A percentile compares a stretch with the other conserved stretches of the same genome.
phyloP scores from a whole-genome alignment of 2,113 vertebrate genomes.

The Osmerus eperlanus region DNA sequence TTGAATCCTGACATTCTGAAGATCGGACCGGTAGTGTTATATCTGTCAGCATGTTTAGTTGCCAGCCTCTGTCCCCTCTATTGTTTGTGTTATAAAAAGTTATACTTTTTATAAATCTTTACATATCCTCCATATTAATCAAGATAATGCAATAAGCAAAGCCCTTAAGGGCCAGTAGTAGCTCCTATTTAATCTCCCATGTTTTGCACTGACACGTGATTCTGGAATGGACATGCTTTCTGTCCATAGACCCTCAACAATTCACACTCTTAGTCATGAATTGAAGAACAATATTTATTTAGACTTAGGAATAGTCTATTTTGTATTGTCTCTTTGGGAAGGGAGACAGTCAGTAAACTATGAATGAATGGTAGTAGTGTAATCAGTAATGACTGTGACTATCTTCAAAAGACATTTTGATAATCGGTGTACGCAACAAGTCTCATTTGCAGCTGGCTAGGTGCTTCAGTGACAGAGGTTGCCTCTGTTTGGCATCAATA shows the following conservation, averaged over 20 bases:
- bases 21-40: conserved; percentile 50
- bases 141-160: conserved; percentile 71
- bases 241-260: conserved; percentile 58
- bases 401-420: conserved; percentile 48
- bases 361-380: conserved; percentile 51
- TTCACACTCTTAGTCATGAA: neutral
- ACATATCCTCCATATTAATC: conserved; percentile 66
- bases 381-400: conserved; percentile 50
- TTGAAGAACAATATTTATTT: conserved; percentile 60
- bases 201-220: conserved; percentile 68
- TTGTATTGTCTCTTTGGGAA: conserved; percentile 54
- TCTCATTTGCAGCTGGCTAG: conserved; percentile 26
- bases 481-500: conserved; percentile 38
- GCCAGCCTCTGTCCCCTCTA: conserved; percentile 48
- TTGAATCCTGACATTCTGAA: conserved; percentile 56
- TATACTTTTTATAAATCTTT: conserved; percentile 39
- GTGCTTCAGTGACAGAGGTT: conserved; percentile 23
- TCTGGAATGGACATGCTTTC: conserved; percentile 60
- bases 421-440: conserved; percentile 51
- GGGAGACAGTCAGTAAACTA: conserved; percentile 39
- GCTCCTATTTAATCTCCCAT: conserved; percentile 64
- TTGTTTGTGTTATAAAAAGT: conserved; percentile 16
- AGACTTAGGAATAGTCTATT: conserved; percentile 60
- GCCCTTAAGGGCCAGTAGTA: conserved; percentile 61
- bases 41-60: conserved; percentile 59